Evolutionary conservation across 2,113 vertebrate genomes (phyloP).

Genomic region (Cygnus buccinator): DNA sequence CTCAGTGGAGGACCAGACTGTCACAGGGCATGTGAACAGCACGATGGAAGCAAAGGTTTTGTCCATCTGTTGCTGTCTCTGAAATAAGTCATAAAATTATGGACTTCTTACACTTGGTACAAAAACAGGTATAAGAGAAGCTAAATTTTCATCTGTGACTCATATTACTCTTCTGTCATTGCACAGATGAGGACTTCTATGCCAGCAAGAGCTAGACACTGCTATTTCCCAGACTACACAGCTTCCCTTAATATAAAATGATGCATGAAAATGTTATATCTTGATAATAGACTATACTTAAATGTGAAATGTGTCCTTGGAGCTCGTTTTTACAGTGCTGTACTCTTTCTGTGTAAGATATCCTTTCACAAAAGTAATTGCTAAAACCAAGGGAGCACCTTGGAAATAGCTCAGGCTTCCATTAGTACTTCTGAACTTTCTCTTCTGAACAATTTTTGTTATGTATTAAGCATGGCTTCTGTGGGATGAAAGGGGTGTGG

Average conservation of each 20-base stretch:
- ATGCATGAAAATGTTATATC: constrained; percentile 20
- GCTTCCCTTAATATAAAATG: not conserved
- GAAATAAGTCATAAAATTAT: not conserved
- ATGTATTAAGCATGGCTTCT: not conserved
- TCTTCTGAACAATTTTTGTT: not conserved
- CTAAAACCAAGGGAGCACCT: not conserved
- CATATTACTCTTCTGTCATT: not conserved
- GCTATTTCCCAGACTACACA: constrained; percentile 5
- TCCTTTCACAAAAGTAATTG: not conserved
- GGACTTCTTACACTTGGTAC: not conserved
- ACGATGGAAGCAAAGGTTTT: not conserved
- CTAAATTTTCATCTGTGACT: not conserved
- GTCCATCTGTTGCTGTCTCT: not conserved
- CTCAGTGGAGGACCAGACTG: not conserved
- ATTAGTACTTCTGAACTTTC: not conserved
- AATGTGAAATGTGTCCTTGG: constrained; percentile 36
- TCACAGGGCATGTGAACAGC: not conserved
- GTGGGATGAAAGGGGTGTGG: not conserved
- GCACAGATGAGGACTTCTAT: not conserved
- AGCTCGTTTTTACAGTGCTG: constrained; percentile 4
- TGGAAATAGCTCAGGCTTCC: not conserved
- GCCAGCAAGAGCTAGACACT: not conserved
- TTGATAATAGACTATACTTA: constrained; percentile 32
- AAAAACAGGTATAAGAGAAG: not conserved
- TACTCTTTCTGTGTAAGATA: not conserved